A percentile compares a stretch with the other conserved stretches of the same genome.
These are phyloP conservation scores for Limnothrissa miodon DNA, from an alignment of 2,113 vertebrate genomes.

Conservation along the genomic window DNA sequence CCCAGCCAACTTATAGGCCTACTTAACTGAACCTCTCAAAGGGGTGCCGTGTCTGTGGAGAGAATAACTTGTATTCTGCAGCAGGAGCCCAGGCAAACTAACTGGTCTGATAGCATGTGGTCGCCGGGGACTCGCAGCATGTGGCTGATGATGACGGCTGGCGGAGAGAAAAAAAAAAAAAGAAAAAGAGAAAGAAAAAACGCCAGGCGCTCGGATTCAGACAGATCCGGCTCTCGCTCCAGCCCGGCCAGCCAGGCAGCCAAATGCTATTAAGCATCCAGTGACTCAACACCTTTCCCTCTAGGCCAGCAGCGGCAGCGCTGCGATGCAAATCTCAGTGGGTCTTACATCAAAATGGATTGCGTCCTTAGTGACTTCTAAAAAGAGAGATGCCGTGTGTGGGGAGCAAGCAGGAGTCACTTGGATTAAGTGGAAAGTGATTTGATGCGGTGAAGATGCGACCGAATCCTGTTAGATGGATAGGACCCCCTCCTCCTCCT, in stretches of 20 bases:
- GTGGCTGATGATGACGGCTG: not conserved
- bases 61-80: not conserved
- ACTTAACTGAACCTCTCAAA: not conserved
- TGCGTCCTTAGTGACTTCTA: not conserved
- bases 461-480: not conserved
- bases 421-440: not conserved
- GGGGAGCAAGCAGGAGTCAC: not conserved
- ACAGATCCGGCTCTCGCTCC: not conserved
- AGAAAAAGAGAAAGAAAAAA: not conserved
- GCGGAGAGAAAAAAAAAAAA: not conserved
- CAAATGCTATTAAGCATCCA: not conserved
- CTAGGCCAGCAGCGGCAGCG: not conserved
- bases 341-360: not conserved
- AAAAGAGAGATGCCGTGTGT: not conserved
- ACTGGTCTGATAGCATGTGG: not conserved
- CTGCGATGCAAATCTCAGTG: not conserved
- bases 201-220: not conserved
- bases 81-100: not conserved
- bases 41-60: not conserved
- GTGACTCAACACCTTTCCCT: slow-evolving; percentile 1
- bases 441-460: not conserved
- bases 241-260: not conserved
- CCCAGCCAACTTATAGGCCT: not conserved
- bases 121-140: not conserved
- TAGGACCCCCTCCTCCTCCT: not conserved